Evolutionary conservation across 2,797 vertebrate species (phyloP), one percentile per base, ranked within the genome.

Genomic region (Lacerta agilis): DNA sequence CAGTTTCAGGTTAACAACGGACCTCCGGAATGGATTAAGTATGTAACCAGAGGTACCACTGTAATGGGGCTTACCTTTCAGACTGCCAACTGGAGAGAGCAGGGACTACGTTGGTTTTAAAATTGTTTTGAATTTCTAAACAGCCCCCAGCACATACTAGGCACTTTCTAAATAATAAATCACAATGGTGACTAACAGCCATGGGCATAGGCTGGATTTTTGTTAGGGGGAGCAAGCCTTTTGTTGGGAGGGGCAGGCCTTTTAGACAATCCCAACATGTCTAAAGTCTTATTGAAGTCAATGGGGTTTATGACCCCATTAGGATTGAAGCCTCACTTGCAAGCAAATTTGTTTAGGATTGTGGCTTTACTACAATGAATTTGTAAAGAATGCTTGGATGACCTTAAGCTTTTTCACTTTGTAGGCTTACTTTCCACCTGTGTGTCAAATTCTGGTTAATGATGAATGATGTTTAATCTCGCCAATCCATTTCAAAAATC

Each of bases 381-480:
- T 92, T 92, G 75, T 90, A 72, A 88, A 89, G 11, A 61, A 87
- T 64, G 15, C n/a, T 79, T 9, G 88, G 76, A 49, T 89, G 90
- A 89, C 25, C 33, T 89, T 49, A 85, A 7, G 41, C 82, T n/a
- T 83, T 85, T 84, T 79, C 29, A 10, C 3, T 38, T 79, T 11
- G n/a, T 1, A 17, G 72, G 25, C 71, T 82, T n/a, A 82, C 6
- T 77, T 77, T 58, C 4, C 23, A 6, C 43, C 58, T 89, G 3
- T 49, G 23, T 23, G 18, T 69, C 18, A 79, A 38, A 83, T 41
- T 67, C 49, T 64, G 1, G 6, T 38, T 85, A n/a, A 75, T 58
- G 75, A 29, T 67, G 6, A 29, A 18, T 83, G 64, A 84, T 88
- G 8, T 78, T 91, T 91, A 8, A 49, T 36, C 83, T 33, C 27